phyloP scores from a whole-genome alignment of 2,113 vertebrate species.

The Colaptes auratus region DNA sequence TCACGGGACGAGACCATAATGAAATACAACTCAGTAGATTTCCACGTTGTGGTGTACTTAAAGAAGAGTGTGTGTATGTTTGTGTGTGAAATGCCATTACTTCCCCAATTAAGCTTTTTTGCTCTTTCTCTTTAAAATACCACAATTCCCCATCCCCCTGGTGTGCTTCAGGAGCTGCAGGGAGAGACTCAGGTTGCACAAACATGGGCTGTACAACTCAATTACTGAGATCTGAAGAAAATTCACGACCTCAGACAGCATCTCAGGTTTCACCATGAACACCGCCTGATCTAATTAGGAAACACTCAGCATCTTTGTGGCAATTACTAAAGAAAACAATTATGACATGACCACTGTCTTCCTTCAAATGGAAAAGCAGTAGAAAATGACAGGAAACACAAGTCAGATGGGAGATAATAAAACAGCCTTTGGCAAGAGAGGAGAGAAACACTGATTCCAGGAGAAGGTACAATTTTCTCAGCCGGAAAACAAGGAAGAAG shows the following conservation, averaged over 20 bases:
- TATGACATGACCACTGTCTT: constrained; percentile 44
- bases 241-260: background rate
- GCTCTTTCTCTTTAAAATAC: background rate
- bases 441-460: background rate
- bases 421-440: constrained; percentile 1
- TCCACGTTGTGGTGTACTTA: fast-evolving
- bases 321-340: constrained; percentile 65
- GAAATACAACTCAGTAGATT: background rate
- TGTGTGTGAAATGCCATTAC: background rate
- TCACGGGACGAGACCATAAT: background rate
- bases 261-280: background rate
- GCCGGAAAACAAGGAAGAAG: background rate
- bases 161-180: background rate
- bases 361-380: constrained; percentile 46
- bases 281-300: constrained; percentile 54
- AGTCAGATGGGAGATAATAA: background rate
- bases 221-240: constrained; percentile 41
- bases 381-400: constrained; percentile 51
- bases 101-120: background rate
- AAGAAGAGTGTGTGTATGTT: background rate
- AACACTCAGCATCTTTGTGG: constrained; percentile 38
- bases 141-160: background rate
- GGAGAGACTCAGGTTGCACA: background rate
- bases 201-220: background rate
- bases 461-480: background rate